phyloP scores from a whole-genome alignment of 2,888 invertebrate species.

The Agrilus mali region DNA sequence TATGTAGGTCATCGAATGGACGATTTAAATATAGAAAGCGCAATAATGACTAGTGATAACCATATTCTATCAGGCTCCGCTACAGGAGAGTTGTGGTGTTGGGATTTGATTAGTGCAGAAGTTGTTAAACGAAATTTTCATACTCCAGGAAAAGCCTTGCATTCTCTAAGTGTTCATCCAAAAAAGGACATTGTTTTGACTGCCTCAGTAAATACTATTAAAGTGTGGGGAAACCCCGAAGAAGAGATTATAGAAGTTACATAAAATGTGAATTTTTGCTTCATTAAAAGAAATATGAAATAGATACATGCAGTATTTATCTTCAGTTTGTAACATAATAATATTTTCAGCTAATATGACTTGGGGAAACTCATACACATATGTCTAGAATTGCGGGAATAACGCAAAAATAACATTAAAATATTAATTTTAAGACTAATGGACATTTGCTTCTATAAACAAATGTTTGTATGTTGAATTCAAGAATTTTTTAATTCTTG shows the following conservation, averaged over 20 bases:
- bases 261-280: too few species aligned
- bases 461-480: too few species aligned
- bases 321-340: too few species aligned
- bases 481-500: too few species aligned
- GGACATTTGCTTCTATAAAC: too few species aligned
- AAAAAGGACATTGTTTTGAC: constrained; percentile 55
- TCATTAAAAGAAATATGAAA: too few species aligned
- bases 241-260: constrained; percentile 2
- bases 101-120: constrained; percentile 76
- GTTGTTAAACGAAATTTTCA: constrained; percentile 42
- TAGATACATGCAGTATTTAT: too few species aligned
- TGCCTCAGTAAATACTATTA: constrained; percentile 59
- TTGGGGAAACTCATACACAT: too few species aligned
- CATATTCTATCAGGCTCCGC: constrained; percentile 84
- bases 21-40: constrained; percentile 79
- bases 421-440: too few species aligned
- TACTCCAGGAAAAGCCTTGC: constrained; percentile 47
- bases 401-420: too few species aligned
- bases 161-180: constrained; percentile 75
- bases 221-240: constrained; percentile 47
- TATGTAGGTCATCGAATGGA: constrained; percentile 74
- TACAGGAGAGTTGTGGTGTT: constrained; percentile 73
- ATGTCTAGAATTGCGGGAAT: too few species aligned
- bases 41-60: constrained; percentile 71
- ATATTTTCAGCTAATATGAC: too few species aligned